Conservation (phyloP, 2,888 invertebrate species). For the Lamellibrachia satsuma region DNA sequence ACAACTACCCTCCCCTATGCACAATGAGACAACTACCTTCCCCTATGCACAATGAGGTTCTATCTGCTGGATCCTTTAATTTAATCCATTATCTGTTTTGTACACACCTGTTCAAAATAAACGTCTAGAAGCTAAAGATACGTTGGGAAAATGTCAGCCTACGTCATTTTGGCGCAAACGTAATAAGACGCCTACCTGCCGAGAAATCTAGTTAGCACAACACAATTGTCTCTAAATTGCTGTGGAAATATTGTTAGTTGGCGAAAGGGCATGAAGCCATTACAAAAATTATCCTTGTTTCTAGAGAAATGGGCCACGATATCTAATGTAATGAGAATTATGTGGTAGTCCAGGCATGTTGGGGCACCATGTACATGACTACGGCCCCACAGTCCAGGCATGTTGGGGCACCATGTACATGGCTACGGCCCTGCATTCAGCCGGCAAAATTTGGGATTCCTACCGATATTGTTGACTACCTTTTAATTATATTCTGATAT, state of each 20-base stretch:
- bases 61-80: background rate
- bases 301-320: background rate
- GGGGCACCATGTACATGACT: background rate
- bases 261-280: background rate
- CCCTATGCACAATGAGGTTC: background rate
- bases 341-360: background rate
- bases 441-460: background rate
- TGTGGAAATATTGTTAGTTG: background rate
- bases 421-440: background rate
- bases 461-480: background rate
- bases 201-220: background rate
- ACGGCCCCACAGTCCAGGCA: no score
- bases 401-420: no score
- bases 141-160: background rate
- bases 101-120: background rate
- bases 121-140: background rate
- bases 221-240: conserved; percentile 3
- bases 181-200: background rate
- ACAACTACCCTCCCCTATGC: no score
- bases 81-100: background rate
- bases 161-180: background rate
- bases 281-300: background rate
- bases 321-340: background rate
- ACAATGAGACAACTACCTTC: no score
- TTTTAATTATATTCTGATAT: background rate